These are phyloP conservation scores for Geotrypetes seraphini DNA, from an alignment of 2,797 vertebrate species.

Conservation along the genomic window DNA sequence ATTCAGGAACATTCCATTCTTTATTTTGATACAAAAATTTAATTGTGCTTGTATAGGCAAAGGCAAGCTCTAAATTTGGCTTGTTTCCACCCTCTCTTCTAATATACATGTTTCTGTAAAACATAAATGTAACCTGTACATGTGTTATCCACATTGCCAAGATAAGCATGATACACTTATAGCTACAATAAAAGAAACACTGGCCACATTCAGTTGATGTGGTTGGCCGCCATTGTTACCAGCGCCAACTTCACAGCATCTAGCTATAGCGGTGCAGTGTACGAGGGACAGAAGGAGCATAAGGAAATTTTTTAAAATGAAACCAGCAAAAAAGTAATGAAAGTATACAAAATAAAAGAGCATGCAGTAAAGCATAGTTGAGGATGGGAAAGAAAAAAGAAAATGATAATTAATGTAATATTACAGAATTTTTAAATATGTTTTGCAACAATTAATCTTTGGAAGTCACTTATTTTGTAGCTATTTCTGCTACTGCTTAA, in stretches of 20 bases:
- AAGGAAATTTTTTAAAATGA: constrained; percentile 6
- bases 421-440: too few species aligned
- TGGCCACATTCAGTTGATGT: constrained; percentile 47
- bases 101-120: constrained; percentile 5
- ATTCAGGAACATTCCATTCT: too few species aligned
- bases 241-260: constrained; percentile 53
- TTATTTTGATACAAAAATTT: too few species aligned
- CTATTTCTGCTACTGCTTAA: neutral
- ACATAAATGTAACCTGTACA: constrained; percentile 7
- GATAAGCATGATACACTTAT: constrained; percentile 35
- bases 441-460: constrained; percentile 14
- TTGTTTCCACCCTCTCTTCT: constrained; percentile 9
- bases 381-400: constrained; percentile 32
- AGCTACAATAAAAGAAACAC: constrained; percentile 33
- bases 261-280: constrained; percentile 42
- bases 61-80: too few species aligned
- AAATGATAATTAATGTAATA: constrained; percentile 33
- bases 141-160: constrained; percentile 26
- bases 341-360: constrained; percentile 9
- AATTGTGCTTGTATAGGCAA: too few species aligned
- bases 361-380: constrained; percentile 15
- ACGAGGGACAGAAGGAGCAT: constrained; percentile 28
- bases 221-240: constrained; percentile 46
- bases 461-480: constrained; percentile 17
- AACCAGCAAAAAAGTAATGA: constrained; percentile 11